Base-by-base conservation (phyloP, 2,888 invertebrate genomes). In the Acronicta aceris region DNA sequence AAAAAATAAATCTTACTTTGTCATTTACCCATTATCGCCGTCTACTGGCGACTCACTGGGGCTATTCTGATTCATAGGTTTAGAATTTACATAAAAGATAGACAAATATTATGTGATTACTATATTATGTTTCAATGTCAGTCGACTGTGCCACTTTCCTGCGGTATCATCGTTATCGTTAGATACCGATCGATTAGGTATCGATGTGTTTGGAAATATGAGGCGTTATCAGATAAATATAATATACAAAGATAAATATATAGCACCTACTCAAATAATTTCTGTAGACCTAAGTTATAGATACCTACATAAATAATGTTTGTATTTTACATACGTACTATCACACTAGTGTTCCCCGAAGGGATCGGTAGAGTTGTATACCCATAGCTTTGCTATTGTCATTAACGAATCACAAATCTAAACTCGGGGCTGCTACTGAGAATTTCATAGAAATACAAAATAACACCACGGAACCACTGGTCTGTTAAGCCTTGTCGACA, bases 181-280 rank as follows among this genome's bases (percentile, higher is more conserved):
- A 30, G 50, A 65, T 71, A 71, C 10, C 13, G 17, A 71, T 71
- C 59, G 67, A 59, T 65, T 51, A 51, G 41, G 48, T 71, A 50
- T 50, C 42, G 45, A 52, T 25, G 36, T 15, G 43, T 71, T 71
- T 65, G 36, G 53, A 58, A 47, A 71, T 43, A 50, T 51, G 12
- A 40, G 9, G 13, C 36, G 45, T 21, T 65, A 65, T 47, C 65
- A 36, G 33, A 27, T 58, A 43, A 30, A 8, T 13, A 15, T 49
- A 42, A 9, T 21, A 21, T 21, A 21, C 21, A 21, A 3, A 3
- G 2, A 21, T 21, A 21, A 21, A 21, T 21, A 2, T 21, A 21
- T 62, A 13, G 17, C 38, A 36, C 58, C 8, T 27, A 15, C 15
- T 30, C 30, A 17, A 15, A 30, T 15, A 2, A 9, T 15, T n/a